A percentile compares a stretch with the other conserved stretches of the same genome.
These are phyloP conservation scores for Ptychochromis oligacanthus DNA, from an alignment of 2,113 vertebrate species.

Conservation along the genomic window DNA sequence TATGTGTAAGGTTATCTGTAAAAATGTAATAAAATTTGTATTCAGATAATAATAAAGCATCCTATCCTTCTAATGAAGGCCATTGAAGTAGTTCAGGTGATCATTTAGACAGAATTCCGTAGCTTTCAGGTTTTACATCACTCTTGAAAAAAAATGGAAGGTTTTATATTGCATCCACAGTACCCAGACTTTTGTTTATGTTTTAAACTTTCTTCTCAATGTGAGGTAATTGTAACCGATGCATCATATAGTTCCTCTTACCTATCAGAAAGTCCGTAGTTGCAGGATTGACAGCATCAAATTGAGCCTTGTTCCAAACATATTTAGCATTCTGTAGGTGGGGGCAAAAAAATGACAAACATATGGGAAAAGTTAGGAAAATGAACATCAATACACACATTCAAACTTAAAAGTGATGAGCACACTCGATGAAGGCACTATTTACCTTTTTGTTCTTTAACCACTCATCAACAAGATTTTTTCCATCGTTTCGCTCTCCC, in stretches of 20 bases:
- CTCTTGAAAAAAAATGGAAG: background rate
- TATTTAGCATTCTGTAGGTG: slow-evolving; percentile 73
- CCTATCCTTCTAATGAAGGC: too few relatives aligned
- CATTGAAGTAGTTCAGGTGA: too few relatives aligned
- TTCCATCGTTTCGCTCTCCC: slow-evolving; percentile 72
- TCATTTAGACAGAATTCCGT: background rate
- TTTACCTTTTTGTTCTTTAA: slow-evolving; percentile 70
- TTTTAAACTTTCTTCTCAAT: background rate
- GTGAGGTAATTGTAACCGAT: background rate
- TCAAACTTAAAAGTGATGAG: background rate
- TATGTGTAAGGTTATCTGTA: background rate
- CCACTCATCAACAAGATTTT: slow-evolving; percentile 78
- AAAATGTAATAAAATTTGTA: too few relatives aligned
- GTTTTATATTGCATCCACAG: background rate
- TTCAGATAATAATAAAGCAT: too few relatives aligned
- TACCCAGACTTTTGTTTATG: background rate
- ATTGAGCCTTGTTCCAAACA: slow-evolving; percentile 80
- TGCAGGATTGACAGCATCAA: slow-evolving; percentile 73
- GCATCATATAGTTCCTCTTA: slow-evolving; percentile 50
- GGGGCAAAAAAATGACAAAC: background rate
- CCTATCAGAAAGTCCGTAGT: slow-evolving; percentile 81
- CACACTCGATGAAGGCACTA: background rate
- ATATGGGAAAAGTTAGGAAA: background rate
- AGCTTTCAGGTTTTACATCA: background rate
- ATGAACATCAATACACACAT: background rate